Conservation (phyloP, 2,888 invertebrate genomes). For the Megalurothrips usitatus region DNA sequence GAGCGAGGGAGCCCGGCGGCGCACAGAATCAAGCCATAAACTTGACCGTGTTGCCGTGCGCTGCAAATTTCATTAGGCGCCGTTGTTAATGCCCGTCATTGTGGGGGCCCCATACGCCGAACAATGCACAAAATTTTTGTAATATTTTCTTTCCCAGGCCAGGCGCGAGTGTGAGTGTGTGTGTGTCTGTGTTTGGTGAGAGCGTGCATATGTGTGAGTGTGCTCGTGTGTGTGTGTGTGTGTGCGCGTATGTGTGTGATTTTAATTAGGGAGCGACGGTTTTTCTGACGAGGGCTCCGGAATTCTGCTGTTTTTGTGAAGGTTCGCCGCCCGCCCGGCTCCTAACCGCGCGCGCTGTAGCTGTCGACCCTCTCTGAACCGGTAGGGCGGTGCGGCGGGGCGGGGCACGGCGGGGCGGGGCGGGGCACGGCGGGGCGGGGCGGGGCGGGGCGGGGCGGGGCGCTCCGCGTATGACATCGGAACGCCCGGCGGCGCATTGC, state of each 20-base stretch:
- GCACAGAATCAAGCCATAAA: neutral
- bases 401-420: too few relatives aligned
- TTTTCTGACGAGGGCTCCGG: slow-evolving; percentile 21
- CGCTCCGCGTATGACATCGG: slow-evolving; percentile 6
- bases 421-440: neutral
- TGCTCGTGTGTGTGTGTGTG: neutral
- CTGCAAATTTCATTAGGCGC: slow-evolving; percentile 12
- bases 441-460: neutral
- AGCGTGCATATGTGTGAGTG: neutral
- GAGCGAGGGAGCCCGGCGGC: neutral
- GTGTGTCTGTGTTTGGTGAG: neutral
- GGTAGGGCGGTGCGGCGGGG: neutral
- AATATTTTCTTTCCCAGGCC: neutral
- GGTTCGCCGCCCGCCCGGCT: neutral
- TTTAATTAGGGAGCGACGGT: slow-evolving; percentile 9
- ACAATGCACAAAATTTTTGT: neutral
- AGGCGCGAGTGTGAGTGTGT: neutral
- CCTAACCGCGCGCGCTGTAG: neutral
- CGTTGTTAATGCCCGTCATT: neutral
- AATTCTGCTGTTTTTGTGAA: slow-evolving; percentile 21
- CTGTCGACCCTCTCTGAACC: slow-evolving; percentile 5
- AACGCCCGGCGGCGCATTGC: neutral
- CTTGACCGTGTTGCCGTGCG: neutral
- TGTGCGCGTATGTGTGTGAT: neutral
- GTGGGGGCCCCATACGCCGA: neutral